These are phyloP conservation scores for Eulithis testata DNA, from an alignment of 2,888 invertebrate genomes.

Conservation along the genomic window DNA sequence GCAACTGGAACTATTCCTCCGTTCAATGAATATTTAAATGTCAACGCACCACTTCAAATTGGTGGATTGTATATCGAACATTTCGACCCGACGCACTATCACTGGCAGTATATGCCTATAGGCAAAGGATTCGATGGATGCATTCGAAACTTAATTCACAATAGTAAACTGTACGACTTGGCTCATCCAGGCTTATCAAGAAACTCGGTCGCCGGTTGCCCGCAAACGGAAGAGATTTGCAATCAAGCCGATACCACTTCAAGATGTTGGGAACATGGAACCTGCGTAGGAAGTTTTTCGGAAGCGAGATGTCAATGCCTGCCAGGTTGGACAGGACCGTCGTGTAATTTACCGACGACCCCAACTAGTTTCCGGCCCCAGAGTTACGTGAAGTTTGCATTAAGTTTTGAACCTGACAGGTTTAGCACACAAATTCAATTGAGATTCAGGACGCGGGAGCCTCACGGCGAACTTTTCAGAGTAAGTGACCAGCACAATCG, in stretches of 20 bases:
- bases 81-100: slow-evolving; percentile 94
- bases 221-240: slow-evolving; percentile 96
- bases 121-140: slow-evolving; percentile 98
- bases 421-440: slow-evolving; percentile 97
- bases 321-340: slow-evolving; percentile 97
- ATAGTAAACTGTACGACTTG: slow-evolving; percentile 97
- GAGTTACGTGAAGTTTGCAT: slow-evolving; percentile 98
- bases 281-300: slow-evolving; percentile 95
- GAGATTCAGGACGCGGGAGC: slow-evolving; percentile 96
- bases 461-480: slow-evolving; percentile 96
- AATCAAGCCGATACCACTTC: slow-evolving; percentile 93
- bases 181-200: slow-evolving; percentile 95
- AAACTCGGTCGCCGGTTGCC: slow-evolving; percentile 95
- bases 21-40: slow-evolving; percentile 97
- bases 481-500: slow-evolving; percentile 97
- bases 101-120: slow-evolving; percentile 96
- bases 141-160: slow-evolving; percentile 97
- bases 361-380: slow-evolving; percentile 97
- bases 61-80: slow-evolving; percentile 96
- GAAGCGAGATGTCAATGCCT: slow-evolving; percentile 97
- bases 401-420: slow-evolving; percentile 96
- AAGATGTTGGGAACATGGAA: slow-evolving; percentile 97
- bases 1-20: slow-evolving; percentile 95
- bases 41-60: slow-evolving; percentile 97
- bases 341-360: slow-evolving; percentile 93